phyloP scores from a whole-genome alignment of 1,140 invertebrate genomes.

The Arctopsyche grandis region DNA sequence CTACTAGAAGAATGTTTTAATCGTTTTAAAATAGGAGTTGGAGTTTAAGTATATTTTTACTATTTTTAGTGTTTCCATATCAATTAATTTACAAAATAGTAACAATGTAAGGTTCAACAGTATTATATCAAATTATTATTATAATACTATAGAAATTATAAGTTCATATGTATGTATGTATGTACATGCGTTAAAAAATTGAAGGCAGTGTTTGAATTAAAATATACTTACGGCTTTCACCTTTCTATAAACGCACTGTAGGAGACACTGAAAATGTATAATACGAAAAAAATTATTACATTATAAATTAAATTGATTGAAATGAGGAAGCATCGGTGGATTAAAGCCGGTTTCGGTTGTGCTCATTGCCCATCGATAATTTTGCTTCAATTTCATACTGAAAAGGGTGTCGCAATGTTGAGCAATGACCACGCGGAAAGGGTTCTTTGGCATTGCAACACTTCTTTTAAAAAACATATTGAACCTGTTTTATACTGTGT shows the following conservation, averaged over 20 bases:
- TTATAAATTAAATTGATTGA: background rate
- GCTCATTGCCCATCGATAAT: background rate
- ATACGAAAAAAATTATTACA: slow-evolving; percentile 5
- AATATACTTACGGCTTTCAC: slow-evolving; percentile 71
- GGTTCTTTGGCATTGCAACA: background rate
- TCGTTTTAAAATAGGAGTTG: too few species aligned
- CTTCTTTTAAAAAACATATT: background rate
- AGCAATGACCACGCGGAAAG: background rate
- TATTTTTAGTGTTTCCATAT: background rate
- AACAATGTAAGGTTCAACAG: too few species aligned
- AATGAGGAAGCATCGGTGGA: background rate
- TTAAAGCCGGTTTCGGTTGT: background rate
- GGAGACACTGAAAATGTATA: slow-evolving; percentile 68
- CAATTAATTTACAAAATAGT: too few species aligned
- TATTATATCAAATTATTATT: too few species aligned
- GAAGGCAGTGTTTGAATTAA: background rate
- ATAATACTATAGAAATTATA: background rate
- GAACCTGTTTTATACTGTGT: slow-evolving; percentile 14
- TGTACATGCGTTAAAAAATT: background rate
- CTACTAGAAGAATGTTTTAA: too few species aligned
- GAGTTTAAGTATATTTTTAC: too few species aligned
- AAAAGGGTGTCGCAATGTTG: slow-evolving; percentile 4
- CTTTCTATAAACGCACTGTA: slow-evolving; percentile 75
- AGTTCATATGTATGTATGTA: background rate
- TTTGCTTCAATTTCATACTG: background rate